A percentile compares a stretch with the other conserved stretches of the same genome.
These are phyloP conservation scores for Tauraco hartlaubi DNA, from an alignment of 2,797 vertebrate genomes.

Conservation along the genomic window DNA sequence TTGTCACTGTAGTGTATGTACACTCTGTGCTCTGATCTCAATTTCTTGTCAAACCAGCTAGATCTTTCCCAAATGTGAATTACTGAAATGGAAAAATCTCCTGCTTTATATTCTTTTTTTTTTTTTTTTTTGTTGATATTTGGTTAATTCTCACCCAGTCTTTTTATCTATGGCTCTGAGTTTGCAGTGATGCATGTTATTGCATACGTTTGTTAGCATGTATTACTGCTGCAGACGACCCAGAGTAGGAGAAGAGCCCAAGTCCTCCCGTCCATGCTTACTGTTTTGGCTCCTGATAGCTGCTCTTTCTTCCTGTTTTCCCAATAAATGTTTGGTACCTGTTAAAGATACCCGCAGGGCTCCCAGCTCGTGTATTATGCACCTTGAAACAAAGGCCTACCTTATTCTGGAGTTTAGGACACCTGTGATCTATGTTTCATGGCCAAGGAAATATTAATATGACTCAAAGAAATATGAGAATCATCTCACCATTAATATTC, in stretches of 20 bases:
- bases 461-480: background rate
- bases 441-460: conserved; percentile 35
- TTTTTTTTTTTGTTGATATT: background rate
- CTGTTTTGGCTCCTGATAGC: background rate
- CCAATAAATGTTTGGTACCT: background rate
- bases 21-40: background rate
- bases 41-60: background rate
- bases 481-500: conserved; percentile 16
- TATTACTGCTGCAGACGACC: background rate
- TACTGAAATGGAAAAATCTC: background rate
- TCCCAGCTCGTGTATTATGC: background rate
- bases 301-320: background rate
- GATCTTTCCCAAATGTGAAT: background rate
- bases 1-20: rapidly evolving
- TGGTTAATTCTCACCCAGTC: background rate
- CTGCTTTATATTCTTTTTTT: background rate
- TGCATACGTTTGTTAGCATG: background rate
- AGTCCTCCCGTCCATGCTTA: background rate
- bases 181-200: background rate
- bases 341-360: background rate
- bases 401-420: background rate
- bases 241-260: background rate
- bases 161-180: background rate
- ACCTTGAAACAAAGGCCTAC: background rate
- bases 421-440: conserved; percentile 29